Conservation (phyloP, 2,113 vertebrate genomes). For the Cochlearius cochlearius region DNA sequence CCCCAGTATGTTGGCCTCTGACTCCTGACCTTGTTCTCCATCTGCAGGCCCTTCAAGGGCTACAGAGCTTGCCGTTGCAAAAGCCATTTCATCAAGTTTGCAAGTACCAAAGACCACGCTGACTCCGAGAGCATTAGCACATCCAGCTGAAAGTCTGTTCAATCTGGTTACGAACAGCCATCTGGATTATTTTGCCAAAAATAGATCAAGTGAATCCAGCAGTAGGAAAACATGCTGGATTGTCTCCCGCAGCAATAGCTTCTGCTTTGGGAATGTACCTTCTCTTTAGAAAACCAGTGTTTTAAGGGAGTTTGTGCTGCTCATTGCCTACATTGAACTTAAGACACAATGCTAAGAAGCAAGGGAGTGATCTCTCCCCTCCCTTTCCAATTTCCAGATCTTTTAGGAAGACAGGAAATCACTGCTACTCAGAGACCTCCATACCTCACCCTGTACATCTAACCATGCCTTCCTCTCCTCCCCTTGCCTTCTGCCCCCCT, state of each 20-base stretch:
- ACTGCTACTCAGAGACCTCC: not conserved
- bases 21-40: not conserved
- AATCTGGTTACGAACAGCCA: slow-evolving; percentile 9
- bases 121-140: not conserved
- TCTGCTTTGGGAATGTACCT: not conserved
- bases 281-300: not conserved
- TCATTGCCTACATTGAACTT: not conserved
- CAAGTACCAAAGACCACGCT: not conserved
- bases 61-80: not conserved
- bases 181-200: slow-evolving; percentile 40
- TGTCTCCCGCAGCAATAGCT: not conserved
- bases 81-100: not conserved
- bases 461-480: not conserved
- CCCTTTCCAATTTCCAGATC: not conserved
- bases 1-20: fast-evolving
- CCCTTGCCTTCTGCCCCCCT: not conserved
- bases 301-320: not conserved
- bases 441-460: not conserved
- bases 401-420: not conserved
- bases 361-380: not conserved
- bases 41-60: not conserved
- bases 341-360: not conserved
- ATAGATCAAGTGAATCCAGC: not conserved
- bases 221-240: not conserved
- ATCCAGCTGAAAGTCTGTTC: not conserved